A percentile compares a stretch with the other conserved stretches of the same genome.
Evolutionary conservation across 2,888 invertebrate species (phyloP).

Genomic region (Ophion ventricosus): DNA sequence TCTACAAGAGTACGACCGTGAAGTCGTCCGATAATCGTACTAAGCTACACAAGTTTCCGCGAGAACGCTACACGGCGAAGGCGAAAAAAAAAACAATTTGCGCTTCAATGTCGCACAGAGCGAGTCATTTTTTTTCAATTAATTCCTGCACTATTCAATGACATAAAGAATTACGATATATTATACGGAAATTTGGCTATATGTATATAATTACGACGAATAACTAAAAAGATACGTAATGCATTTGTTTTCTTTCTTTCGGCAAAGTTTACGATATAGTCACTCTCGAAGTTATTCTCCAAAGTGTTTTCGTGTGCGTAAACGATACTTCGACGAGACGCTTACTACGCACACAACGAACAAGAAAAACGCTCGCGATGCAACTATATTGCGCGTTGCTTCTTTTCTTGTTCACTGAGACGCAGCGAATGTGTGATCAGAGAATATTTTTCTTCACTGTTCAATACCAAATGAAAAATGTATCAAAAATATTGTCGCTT

Average conservation of each 20-base stretch:
- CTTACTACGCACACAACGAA: not conserved
- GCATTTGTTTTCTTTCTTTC: not conserved
- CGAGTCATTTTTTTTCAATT: slow-evolving; percentile 1
- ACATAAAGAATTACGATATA: not conserved
- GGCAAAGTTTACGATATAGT: not conserved
- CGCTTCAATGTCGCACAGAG: slow-evolving; percentile 28
- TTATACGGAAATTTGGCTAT: not conserved
- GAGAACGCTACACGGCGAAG: not conserved
- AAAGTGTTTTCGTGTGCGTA: not conserved
- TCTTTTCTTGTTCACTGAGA: not conserved
- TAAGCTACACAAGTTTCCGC: slow-evolving; percentile 19
- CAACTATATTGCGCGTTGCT: not conserved
- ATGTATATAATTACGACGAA: not conserved
- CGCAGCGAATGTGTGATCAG: not conserved
- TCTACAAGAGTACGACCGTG: slow-evolving; percentile 9
- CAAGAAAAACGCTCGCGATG: not conserved
- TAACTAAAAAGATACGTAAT: not conserved
- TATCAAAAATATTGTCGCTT: not conserved
- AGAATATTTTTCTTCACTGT: not conserved
- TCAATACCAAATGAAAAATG: not conserved
- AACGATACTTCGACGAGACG: not conserved
- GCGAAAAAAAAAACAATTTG: slow-evolving; percentile 30
- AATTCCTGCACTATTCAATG: not conserved
- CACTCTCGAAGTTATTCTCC: not conserved
- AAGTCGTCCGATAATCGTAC: slow-evolving; percentile 29